Percentiles rank a stretch among this genome's conserved stretches.
Conservation (phyloP, 2,113 vertebrate species). For the Xiphophorus maculatus region DNA sequence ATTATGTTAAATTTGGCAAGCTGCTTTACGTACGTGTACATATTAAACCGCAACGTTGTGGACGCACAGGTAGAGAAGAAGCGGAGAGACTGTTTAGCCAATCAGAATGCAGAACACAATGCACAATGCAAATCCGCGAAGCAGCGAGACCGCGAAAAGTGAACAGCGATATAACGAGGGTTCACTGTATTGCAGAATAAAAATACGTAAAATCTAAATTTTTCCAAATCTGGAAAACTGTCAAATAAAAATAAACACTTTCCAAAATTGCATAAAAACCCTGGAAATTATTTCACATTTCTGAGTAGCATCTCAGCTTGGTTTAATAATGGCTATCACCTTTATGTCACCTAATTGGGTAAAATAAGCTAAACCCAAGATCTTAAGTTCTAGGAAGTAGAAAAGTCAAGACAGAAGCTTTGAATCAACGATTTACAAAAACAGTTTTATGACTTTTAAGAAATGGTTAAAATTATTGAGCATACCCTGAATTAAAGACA, state of each 20-base stretch:
- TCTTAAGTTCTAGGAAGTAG: constrained; percentile 45
- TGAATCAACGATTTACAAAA: background rate
- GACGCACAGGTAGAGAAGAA: too few species aligned
- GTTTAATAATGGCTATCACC: constrained; percentile 15
- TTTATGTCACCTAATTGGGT: constrained; percentile 42
- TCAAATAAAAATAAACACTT: too few species aligned
- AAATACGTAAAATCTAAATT: background rate
- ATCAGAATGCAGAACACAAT: too few species aligned
- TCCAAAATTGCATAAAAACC: background rate
- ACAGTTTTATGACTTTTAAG: background rate
- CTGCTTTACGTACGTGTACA: too few species aligned
- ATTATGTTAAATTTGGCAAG: too few species aligned
- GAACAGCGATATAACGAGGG: too few species aligned
- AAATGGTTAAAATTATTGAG: constrained; percentile 7
- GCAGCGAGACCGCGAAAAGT: too few species aligned
- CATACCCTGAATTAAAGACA: constrained; percentile 21
- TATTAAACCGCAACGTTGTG: too few species aligned
- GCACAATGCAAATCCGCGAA: too few species aligned
- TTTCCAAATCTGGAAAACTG: background rate
- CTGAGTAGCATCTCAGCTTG: too few species aligned
- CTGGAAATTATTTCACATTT: background rate
- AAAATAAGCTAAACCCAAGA: constrained; percentile 47
- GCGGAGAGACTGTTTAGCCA: too few species aligned
- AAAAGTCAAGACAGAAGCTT: constrained; percentile 36
- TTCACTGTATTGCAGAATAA: background rate